A percentile compares a stretch with the other conserved stretches of the same genome.
Evolutionary conservation across 2,797 vertebrate species (phyloP).

Genomic region (Emys orbicularis): DNA sequence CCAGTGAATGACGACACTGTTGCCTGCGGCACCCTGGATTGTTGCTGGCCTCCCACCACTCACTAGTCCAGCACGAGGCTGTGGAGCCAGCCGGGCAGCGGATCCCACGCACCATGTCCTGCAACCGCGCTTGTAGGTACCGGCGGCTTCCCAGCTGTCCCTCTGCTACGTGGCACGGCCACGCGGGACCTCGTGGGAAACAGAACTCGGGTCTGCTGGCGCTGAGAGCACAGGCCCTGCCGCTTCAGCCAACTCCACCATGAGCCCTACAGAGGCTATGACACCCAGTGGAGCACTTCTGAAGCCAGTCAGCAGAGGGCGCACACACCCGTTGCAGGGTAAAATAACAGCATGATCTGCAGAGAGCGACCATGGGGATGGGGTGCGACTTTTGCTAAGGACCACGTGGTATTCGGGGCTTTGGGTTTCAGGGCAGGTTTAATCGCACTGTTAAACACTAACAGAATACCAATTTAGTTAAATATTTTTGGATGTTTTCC

Average conservation of each 20-base stretch:
- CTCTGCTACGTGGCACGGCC: neutral
- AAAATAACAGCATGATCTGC: neutral
- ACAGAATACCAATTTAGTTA: too few relatives aligned
- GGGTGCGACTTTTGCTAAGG: too few relatives aligned
- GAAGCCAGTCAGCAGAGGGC: neutral
- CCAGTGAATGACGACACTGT: too few relatives aligned
- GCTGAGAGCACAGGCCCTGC: neutral
- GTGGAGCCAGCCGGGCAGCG: too few relatives aligned
- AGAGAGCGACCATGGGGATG: too few relatives aligned
- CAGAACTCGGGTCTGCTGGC: too few relatives aligned
- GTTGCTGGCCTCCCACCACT: neutral
- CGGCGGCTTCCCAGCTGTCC: neutral
- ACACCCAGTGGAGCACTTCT: neutral
- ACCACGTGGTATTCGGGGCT: too few relatives aligned
- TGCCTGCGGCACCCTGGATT: too few relatives aligned
- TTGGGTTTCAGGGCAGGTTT: neutral
- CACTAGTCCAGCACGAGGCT: neutral
- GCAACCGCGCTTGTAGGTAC: neutral
- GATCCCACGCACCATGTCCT: too few relatives aligned
- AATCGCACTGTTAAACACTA: too few relatives aligned
- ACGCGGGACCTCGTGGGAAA: neutral
- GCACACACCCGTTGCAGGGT: neutral
- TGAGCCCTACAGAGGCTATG: neutral
- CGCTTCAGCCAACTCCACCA: fast-evolving
- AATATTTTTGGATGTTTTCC: too few relatives aligned